Base-by-base conservation (phyloP, 2,113 vertebrate species). In the Nyctibius bracteatus region DNA sequence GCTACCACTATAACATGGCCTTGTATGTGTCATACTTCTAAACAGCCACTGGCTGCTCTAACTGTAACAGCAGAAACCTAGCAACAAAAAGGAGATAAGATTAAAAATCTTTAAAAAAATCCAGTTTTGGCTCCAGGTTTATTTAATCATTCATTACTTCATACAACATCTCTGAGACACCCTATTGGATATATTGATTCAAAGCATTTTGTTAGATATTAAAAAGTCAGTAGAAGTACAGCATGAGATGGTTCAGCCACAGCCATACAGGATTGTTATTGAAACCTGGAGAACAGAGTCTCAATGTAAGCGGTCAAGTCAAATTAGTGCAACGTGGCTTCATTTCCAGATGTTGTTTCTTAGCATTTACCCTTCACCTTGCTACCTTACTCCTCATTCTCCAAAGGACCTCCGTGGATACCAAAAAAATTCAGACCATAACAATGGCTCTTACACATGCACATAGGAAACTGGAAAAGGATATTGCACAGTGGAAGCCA, bases 141-240 rank as follows among this genome's bases (percentile, higher is more conserved):
- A 81, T 94, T 94, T 91, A 93, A 94, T 77, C 73, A 63, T 88
- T 94, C 49, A 37, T 83, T 94, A 83, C 31, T 91, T 83, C 71
- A 62, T 63, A 77, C 52, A 72, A 25, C 18, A 78, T 65, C 33
- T 43, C n/a, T 6, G 9, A 89, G 73, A 93, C 25, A 77, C 2
- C 31, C 59, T 88, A 49, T 70, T 88, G 41, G 52, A 68, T 84
- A 31, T 83, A 94, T 90, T 80, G 88, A 88, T 90, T 84, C 55
- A 35, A 88, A 86, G 7, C 55, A 74, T 78, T 90, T 92, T 81
- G 72, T 86, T 88, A 77, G 52, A 79, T 54, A 88, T 79, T 75
- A 94, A 92, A 96, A 86, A 94, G 62, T 59, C 84, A 43, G 83
- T 81, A 74, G 70, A 94, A 89, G 70, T 65, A 59, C 24, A 86